A percentile compares a stretch with the other conserved stretches of the same genome.
These are phyloP conservation scores for Myrmophylax atrothorax DNA, from an alignment of 2,113 vertebrate genomes.

Conservation along the genomic window DNA sequence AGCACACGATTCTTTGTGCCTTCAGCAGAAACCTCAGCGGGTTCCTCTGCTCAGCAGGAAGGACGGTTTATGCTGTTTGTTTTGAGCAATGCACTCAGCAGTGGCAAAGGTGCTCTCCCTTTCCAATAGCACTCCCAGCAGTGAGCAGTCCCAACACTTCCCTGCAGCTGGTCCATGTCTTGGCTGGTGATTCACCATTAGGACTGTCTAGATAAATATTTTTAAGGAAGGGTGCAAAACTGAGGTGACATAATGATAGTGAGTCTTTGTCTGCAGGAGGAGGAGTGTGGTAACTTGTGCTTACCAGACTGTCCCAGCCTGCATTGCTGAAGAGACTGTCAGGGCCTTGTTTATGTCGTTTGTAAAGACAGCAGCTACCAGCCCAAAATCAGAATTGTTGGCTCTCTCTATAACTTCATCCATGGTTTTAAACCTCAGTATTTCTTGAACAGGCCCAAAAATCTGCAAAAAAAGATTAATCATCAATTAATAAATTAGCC, in stretches of 20 bases:
- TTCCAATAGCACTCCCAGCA: background rate
- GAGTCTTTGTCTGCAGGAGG: background rate
- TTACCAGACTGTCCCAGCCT: constrained; percentile 98
- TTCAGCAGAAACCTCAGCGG: background rate
- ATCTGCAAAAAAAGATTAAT: constrained; percentile 79
- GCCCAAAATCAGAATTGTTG: constrained; percentile 93
- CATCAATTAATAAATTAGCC: background rate
- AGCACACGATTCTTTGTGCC: background rate
- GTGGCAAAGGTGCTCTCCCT: background rate
- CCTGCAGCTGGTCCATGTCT: background rate
- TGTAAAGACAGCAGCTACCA: constrained; percentile 94
- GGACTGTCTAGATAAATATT: background rate
- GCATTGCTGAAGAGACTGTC: constrained; percentile 92
- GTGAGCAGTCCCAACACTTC: background rate
- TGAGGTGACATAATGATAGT: background rate
- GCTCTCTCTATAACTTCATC: constrained; percentile 97
- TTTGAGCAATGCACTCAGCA: background rate
- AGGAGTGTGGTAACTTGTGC: background rate
- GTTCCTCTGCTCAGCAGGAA: background rate
- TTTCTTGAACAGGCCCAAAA: constrained; percentile 98
- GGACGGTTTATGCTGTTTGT: background rate
- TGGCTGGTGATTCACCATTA: background rate
- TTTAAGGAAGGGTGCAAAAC: background rate
- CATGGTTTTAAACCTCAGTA: constrained; percentile 95
- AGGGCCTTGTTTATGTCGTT: constrained; percentile 96